phyloP scores from a whole-genome alignment of 2,113 vertebrate species.

The Ctenomys sociabilis region DNA sequence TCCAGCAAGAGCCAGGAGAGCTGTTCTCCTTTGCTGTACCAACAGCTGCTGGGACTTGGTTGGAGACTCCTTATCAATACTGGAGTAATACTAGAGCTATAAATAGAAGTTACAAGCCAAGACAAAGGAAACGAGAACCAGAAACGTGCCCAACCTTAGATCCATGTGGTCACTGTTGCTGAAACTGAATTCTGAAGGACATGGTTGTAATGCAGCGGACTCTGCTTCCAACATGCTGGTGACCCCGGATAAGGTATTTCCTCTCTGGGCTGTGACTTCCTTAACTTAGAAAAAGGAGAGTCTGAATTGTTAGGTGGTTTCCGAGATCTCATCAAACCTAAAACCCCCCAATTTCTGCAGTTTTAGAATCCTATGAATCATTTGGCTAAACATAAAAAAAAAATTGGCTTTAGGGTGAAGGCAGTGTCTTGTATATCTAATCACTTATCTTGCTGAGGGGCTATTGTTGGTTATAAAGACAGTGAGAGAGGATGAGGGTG shows the following conservation, averaged over 20 bases:
- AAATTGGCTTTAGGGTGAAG: neutral
- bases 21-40: neutral
- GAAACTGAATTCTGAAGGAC: neutral
- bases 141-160: neutral
- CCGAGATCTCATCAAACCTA: constrained; percentile 24
- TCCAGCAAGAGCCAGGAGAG: neutral
- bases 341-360: neutral
- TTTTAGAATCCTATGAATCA: neutral
- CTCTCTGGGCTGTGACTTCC: neutral
- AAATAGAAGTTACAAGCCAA: constrained; percentile 1
- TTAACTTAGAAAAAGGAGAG: neutral
- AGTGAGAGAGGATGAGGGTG: no score
- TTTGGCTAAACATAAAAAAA: neutral
- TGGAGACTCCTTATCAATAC: constrained; percentile 27
- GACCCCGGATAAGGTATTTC: neutral
- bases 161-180: neutral
- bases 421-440: neutral
- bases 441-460: neutral
- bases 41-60: constrained; percentile 1
- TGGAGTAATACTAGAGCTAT: constrained; percentile 16
- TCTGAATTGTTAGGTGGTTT: constrained; percentile 2
- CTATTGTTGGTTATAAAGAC: neutral
- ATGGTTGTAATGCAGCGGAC: neutral
- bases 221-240: neutral
- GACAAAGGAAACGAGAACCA: neutral